Evolutionary conservation across 2,113 vertebrate species (phyloP).

Genomic region (Psammodynastes pulverulentus): DNA sequence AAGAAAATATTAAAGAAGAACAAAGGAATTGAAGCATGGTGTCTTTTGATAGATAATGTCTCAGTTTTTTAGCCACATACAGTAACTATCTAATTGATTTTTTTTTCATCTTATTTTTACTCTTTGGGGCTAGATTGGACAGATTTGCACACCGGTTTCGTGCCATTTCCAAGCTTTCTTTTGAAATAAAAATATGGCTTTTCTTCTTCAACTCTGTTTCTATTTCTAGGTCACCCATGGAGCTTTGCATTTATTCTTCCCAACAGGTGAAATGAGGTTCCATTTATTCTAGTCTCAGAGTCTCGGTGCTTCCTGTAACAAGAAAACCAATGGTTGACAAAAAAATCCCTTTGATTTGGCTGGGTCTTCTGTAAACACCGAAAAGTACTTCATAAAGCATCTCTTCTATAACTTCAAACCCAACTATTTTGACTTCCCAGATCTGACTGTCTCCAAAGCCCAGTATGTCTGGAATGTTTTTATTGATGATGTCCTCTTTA

Average conservation of each 20-base stretch:
- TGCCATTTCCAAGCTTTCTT: neutral
- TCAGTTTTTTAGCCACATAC: neutral
- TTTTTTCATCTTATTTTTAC: neutral
- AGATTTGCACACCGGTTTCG: neutral
- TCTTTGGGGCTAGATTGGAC: neutral
- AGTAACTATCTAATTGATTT: neutral
- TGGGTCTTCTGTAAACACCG: neutral
- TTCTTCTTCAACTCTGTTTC: neutral
- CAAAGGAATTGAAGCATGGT: neutral
- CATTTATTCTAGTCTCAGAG: neutral
- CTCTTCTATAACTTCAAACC: slow-evolving; percentile 5
- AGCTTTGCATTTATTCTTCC: neutral
- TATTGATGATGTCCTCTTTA: slow-evolving; percentile 57
- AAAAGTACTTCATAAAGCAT: neutral
- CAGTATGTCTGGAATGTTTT: slow-evolving; percentile 56
- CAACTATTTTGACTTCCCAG: slow-evolving; percentile 32
- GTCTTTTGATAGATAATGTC: neutral
- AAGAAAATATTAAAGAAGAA: neutral
- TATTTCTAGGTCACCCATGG: neutral
- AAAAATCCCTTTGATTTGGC: neutral
- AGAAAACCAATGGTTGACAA: neutral
- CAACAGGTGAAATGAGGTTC: neutral
- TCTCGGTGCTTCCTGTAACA: neutral
- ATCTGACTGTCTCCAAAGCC: slow-evolving; percentile 54
- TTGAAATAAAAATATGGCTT: neutral